phyloP scores from a whole-genome alignment of 2,113 vertebrate genomes.

The Nycticryphes semicollaris region DNA sequence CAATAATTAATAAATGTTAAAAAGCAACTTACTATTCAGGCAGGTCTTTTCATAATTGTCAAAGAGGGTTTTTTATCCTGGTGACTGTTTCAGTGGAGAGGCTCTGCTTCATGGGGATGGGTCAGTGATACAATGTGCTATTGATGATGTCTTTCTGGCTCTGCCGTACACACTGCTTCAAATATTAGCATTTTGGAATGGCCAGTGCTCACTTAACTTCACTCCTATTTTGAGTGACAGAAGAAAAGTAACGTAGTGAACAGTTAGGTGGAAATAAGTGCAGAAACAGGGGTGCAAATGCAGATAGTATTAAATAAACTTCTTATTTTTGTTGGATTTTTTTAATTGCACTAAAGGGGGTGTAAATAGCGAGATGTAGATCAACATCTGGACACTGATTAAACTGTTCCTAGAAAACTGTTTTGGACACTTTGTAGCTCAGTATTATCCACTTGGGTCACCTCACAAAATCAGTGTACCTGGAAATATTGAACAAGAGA shows the following conservation, averaged over 20 bases:
- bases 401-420: not conserved
- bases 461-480: not conserved
- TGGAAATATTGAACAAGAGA: not conserved
- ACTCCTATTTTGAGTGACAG: not conserved
- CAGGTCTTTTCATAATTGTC: not conserved
- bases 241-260: not conserved
- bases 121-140: not conserved
- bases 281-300: not conserved
- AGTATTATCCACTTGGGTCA: not conserved
- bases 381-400: not conserved
- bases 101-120: not conserved
- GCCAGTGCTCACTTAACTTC: not conserved
- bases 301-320: not conserved
- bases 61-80: not conserved
- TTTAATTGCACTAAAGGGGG: not conserved
- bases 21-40: not conserved
- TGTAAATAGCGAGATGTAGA: not conserved
- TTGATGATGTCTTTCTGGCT: not conserved
- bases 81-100: not conserved
- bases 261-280: not conserved
- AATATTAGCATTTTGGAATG: not conserved
- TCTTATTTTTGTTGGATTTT: not conserved
- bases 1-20: not conserved
- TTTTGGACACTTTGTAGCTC: not conserved
- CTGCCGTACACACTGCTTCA: not conserved